A percentile compares a stretch with the other conserved stretches of the same genome.
Conservation (phyloP, 2,113 vertebrate species). For the Brachirus orientalis region DNA sequence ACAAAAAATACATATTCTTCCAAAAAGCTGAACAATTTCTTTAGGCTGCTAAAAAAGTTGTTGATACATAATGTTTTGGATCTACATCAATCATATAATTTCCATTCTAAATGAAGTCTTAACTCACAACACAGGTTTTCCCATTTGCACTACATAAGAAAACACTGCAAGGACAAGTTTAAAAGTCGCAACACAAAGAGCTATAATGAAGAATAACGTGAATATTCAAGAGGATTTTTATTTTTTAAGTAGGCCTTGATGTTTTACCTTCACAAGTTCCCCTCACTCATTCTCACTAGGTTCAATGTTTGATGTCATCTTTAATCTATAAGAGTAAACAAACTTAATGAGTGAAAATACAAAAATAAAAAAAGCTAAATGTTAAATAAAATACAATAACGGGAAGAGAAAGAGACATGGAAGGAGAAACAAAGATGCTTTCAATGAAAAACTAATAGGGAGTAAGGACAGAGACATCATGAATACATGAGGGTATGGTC, state of each 20-base stretch:
- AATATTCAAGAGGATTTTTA: background rate
- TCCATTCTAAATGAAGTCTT: background rate
- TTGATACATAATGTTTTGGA: background rate
- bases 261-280: slow-evolving; percentile 6
- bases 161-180: background rate
- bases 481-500: slow-evolving; percentile 52
- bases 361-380: background rate
- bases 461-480: slow-evolving; percentile 12
- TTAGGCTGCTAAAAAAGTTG: background rate
- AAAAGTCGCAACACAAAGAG: background rate
- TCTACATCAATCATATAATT: background rate
- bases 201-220: background rate
- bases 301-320: no score
- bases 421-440: slow-evolving; percentile 8
- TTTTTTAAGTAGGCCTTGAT: background rate
- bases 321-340: no score
- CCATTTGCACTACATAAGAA: background rate
- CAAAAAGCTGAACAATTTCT: background rate
- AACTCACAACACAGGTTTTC: background rate
- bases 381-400: no score
- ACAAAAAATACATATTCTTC: background rate
- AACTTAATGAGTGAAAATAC: slow-evolving; percentile 18
- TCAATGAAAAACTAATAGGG: slow-evolving; percentile 35
- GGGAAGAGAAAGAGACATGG: background rate
- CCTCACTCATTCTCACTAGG: background rate